These are phyloP conservation scores for Matsumurasca onukii DNA, from an alignment of 1,140 invertebrate genomes.

Conservation along the genomic window DNA sequence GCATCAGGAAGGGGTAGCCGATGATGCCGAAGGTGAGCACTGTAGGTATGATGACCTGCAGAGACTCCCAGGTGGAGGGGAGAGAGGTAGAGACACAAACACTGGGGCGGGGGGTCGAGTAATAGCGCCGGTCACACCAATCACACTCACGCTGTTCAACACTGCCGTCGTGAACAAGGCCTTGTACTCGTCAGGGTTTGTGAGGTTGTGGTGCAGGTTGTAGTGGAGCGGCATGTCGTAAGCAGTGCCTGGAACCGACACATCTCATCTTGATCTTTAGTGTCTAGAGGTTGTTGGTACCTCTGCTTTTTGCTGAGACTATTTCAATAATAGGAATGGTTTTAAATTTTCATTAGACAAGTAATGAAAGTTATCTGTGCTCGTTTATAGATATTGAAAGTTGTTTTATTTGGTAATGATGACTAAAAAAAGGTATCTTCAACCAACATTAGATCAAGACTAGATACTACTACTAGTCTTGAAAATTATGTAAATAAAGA, in stretches of 20 bases:
- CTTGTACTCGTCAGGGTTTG: slow-evolving; percentile 81
- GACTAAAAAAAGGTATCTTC: too few species aligned
- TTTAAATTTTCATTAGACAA: too few species aligned
- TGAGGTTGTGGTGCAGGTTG: slow-evolving; percentile 63
- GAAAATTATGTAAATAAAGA: too few species aligned
- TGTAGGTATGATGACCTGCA: slow-evolving; percentile 79
- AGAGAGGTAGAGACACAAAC: slow-evolving; percentile 83
- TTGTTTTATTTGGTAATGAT: too few species aligned
- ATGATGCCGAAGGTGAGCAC: slow-evolving; percentile 82
- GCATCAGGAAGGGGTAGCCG: slow-evolving; percentile 90
- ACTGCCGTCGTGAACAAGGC: slow-evolving; percentile 63
- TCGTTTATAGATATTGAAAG: too few species aligned
- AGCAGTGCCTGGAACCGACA: slow-evolving; percentile 63
- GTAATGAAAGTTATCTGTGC: too few species aligned
- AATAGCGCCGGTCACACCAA: slow-evolving; percentile 82
- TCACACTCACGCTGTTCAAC: slow-evolving; percentile 57
- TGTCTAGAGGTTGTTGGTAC: too few species aligned
- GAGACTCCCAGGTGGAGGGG: slow-evolving; percentile 83
- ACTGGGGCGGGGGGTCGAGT: slow-evolving; percentile 78
- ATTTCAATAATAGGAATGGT: too few species aligned
- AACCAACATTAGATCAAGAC: too few species aligned
- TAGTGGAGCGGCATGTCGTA: slow-evolving; percentile 86
- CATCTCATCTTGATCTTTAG: too few species aligned
- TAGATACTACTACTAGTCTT: too few species aligned
- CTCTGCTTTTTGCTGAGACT: too few species aligned